Evolutionary conservation across 2,797 vertebrate species (phyloP).

Genomic region (Spheniscus humboldti): DNA sequence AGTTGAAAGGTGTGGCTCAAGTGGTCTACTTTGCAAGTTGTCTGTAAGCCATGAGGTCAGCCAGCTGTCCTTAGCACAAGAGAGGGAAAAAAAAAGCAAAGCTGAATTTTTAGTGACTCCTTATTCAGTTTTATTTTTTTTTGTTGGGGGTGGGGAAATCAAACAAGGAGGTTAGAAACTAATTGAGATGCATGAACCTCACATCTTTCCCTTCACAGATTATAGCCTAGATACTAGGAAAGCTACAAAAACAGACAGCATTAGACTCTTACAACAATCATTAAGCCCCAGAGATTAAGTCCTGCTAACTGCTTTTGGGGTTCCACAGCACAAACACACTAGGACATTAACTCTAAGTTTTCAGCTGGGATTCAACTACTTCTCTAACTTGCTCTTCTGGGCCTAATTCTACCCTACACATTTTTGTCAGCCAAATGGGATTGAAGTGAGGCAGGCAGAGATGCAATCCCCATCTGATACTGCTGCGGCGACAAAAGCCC

Average conservation of each 20-base stretch:
- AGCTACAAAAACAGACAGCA: not conserved
- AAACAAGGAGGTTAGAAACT: not conserved
- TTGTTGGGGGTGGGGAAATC: not conserved
- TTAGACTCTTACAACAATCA: not conserved
- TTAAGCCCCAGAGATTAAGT: not conserved
- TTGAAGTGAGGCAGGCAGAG: not conserved
- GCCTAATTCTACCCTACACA: not conserved
- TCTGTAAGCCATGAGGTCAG: not conserved
- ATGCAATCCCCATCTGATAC: not conserved
- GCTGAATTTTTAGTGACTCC: not conserved
- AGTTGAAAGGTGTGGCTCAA: slow-evolving; percentile 28
- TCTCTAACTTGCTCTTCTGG: not conserved
- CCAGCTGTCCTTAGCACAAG: not conserved
- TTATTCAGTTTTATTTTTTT: not conserved
- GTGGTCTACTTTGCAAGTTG: slow-evolving; percentile 3
- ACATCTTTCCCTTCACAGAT: not conserved
- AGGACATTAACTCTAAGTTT: not conserved
- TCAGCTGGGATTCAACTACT: not conserved
- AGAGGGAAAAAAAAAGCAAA: not conserved
- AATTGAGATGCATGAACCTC: not conserved
- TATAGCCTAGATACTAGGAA: not conserved
- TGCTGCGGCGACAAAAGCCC: not conserved
- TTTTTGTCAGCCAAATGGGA: not conserved
- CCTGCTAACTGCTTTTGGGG: not conserved
- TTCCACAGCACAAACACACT: not conserved